Base-by-base conservation (phyloP, 2,113 vertebrate species). In the Solea senegalensis region DNA sequence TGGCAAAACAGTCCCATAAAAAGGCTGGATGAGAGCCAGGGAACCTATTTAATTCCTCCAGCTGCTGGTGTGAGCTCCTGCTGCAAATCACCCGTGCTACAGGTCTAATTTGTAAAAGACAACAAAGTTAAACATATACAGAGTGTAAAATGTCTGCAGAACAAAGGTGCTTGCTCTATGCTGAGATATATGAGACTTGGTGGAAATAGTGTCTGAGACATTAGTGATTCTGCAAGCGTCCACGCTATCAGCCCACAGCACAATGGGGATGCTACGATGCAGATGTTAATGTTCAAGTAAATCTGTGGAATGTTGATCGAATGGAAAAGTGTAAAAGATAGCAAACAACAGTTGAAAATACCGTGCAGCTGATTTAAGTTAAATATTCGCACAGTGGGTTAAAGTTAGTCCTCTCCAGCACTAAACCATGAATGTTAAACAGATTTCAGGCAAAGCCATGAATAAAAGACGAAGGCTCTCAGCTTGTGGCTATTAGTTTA, bases 71-170 rank as follows among this genome's bases (percentile, higher is more conserved):
- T 69, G 83, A 71, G 83, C 75, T 68, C 45, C 80, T 55, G 73
- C 77, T 57, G 84, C 86, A 91, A 91, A 91, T 90, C 86, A 87
- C 70, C 78, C 53, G 44, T 65, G 69, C 71, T 75, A 80, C 83
- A 86, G 80, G 82, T 82, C 81, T 90, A 86, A 90, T 91, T 91
- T 88, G 81, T 86, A 78, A 91, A 91, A 91, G 83, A 88, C 84
- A 90, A 91, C 76, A 88, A 79, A 52, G 65, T 88, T 87, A 91
- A 88, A 80, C 60, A 71, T 79, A 87, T 83, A 86, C 69, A 60
- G 67, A 76, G 70, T 34, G 46, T 90, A 81, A 90, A 90, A 81
- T 69, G 71, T 76, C 70, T 10, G 8, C 54, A 39, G 65, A 76
- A 81, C 71, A 84, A 81, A 82, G 57, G 43, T 49, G 66, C 46